Evolutionary conservation across 2,888 invertebrate genomes (phyloP), one percentile per base, ranked within the genome.

Genomic region (Rosalia funebris): DNA sequence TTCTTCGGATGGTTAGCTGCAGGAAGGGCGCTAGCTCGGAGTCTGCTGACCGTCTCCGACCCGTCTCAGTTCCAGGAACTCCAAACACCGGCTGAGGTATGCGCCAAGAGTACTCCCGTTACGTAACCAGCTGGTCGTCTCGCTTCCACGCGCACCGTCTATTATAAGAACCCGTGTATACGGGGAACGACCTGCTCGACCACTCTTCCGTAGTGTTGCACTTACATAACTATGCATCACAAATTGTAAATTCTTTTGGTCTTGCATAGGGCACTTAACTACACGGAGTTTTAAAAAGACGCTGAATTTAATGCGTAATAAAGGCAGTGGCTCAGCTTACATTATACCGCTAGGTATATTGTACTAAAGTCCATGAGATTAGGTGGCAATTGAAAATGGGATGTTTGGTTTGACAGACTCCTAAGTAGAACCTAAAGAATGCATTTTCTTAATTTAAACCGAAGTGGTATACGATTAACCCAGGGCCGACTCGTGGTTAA

Each of bases 1-100:
- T 25, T 39, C 50, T 16, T 48, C 48, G 47, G 57, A 37, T 41
- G 25, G 45, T 17, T 37, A 17, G 50, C 50, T 34, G 56, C 60
- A 47, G 66, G 59, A 66, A 66, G 60, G 67, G 68, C 65, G 65
- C 67, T 56, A 57, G 48, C 44, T 53, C 69, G 68, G 69, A 72
- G 75, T 75, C 74, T 73, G 71, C 67, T 76, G 76, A 76, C 76
- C 76, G 76, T 76, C 76, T 76, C 75, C 75, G 76, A 76, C 75
- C 76, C 69, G 73, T 69, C 75, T 73, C 72, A 69, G 66, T 76
- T 76, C 76, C 74, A 68, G 71, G 76, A 76, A 76, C 72, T 74
- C 69, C 71, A 71, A 73, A 71, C 70, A 66, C 69, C 69, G 67
- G 70, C 67, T 66, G 34, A 71, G 72, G 70, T 73, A 71, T 71